Conservation (phyloP, 2,113 vertebrate species). For the Edolisoma coerulescens region DNA sequence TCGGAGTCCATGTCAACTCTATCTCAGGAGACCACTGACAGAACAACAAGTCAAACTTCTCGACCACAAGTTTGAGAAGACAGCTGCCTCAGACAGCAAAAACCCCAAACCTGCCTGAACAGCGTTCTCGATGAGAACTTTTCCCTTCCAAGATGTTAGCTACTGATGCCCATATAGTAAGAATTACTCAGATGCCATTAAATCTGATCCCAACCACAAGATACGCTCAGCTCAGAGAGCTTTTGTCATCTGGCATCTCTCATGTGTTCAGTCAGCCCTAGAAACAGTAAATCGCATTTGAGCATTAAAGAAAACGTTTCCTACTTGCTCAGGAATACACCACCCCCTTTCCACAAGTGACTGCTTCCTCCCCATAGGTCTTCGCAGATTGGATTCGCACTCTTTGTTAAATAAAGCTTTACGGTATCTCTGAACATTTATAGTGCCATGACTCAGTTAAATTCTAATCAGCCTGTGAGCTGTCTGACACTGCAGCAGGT, state of each 20-base stretch:
- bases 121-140: fast-evolving
- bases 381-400: background rate
- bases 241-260: background rate
- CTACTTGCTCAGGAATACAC: background rate
- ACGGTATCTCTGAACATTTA: constrained; percentile 2
- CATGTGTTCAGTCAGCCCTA: background rate
- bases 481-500: constrained; percentile 13
- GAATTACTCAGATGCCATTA: background rate
- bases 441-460: constrained; percentile 57
- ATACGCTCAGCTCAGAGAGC: background rate
- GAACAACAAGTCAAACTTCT: background rate
- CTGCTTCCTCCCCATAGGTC: background rate
- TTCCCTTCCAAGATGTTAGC: background rate
- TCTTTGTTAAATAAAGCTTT: constrained; percentile 25
- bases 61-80: background rate
- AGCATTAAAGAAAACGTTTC: background rate
- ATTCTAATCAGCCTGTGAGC: constrained; percentile 33
- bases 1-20: background rate
- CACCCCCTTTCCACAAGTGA: background rate
- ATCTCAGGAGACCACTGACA: background rate
- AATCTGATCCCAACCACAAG: background rate
- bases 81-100: background rate
- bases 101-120: background rate
- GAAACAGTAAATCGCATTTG: background rate
- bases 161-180: background rate